These are phyloP conservation scores for Cephus pygmeus DNA, from an alignment of 2,888 invertebrate genomes.

Conservation along the genomic window DNA sequence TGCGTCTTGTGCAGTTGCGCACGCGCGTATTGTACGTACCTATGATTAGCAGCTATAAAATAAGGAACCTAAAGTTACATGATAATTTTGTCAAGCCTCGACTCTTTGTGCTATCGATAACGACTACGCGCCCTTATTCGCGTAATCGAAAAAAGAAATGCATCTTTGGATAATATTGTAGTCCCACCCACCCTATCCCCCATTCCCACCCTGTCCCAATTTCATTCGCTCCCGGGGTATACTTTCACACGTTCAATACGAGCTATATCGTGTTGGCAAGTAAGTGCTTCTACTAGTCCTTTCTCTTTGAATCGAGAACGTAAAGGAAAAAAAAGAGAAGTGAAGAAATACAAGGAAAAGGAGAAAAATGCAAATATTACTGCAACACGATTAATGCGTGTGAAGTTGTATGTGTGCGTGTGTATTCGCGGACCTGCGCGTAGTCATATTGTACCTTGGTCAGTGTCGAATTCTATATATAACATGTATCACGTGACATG, in stretches of 20 bases:
- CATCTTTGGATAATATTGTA: neutral
- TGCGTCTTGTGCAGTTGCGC: neutral
- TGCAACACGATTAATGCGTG: neutral
- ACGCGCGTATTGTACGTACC: neutral
- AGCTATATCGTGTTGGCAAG: neutral
- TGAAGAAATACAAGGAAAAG: neutral
- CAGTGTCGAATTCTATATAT: neutral
- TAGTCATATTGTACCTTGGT: neutral
- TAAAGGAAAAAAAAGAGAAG: neutral
- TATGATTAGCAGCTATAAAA: neutral
- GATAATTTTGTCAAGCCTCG: neutral
- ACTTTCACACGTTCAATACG: neutral
- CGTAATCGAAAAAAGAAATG: neutral
- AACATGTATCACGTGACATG: neutral
- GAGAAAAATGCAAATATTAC: constrained; percentile 1
- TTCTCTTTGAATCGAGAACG: neutral
- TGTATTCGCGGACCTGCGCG: neutral
- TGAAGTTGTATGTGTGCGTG: neutral
- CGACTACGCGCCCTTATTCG: neutral
- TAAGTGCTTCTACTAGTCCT: neutral
- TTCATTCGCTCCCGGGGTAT: neutral
- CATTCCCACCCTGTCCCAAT: neutral
- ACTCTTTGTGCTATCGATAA: neutral
- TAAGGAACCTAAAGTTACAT: neutral
- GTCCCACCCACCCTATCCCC: neutral